Conservation (phyloP, 2,113 vertebrate species). For the Phyllopteryx taeniolatus region DNA sequence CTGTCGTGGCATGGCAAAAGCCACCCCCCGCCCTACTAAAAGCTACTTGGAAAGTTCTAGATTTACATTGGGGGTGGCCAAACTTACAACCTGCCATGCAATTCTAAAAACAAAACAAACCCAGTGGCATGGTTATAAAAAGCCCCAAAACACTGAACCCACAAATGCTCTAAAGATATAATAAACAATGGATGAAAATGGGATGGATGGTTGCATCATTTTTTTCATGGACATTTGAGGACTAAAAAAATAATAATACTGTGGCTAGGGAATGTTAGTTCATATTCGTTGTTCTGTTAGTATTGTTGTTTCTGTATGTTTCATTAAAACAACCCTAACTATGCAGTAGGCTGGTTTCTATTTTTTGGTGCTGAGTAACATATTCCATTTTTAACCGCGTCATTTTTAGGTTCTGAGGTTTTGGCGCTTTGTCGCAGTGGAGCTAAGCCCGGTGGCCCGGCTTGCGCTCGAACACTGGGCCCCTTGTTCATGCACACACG, state of each 20-base stretch:
- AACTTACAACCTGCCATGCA: background rate
- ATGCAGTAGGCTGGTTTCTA: background rate
- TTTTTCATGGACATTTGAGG: background rate
- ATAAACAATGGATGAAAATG: background rate
- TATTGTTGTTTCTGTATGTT: background rate
- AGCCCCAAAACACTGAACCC: background rate
- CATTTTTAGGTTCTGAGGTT: background rate
- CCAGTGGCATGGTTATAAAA: background rate
- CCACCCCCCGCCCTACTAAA: no score
- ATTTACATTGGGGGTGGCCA: background rate
- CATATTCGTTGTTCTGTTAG: background rate
- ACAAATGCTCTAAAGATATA: background rate
- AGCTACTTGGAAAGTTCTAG: no score
- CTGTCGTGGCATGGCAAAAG: no score
- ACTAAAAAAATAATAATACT: background rate
- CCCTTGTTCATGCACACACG: conserved; percentile 11
- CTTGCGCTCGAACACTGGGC: background rate
- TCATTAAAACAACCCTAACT: background rate
- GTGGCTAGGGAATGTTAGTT: background rate
- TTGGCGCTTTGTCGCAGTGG: background rate
- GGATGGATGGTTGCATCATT: background rate
- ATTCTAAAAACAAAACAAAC: background rate
- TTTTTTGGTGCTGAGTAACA: conserved; percentile 3
- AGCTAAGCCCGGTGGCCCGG: background rate
- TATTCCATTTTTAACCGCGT: background rate